Evolutionary conservation across 2,888 invertebrate species (phyloP).

Genomic region (Erpobdella octoculata): DNA sequence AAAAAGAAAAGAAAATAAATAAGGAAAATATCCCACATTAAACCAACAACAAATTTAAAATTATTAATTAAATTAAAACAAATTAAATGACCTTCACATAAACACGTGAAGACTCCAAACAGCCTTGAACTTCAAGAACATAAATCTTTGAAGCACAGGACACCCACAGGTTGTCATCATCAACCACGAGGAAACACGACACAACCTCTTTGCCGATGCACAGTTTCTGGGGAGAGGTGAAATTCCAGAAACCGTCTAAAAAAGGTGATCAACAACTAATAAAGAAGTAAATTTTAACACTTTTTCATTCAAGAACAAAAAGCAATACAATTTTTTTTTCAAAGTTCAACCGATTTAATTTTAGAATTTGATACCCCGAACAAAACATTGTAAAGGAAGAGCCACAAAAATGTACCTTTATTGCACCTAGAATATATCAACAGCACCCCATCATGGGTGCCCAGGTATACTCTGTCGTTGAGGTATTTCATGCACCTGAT

Average conservation of each 20-base stretch:
- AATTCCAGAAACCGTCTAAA: conserved; percentile 36
- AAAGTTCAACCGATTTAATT: too few species aligned
- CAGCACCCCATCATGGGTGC: conserved; percentile 59
- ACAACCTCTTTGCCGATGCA: conserved; percentile 28
- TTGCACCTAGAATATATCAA: background rate
- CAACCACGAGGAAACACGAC: conserved; percentile 68
- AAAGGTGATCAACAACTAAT: background rate
- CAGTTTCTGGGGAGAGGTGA: conserved; percentile 23
- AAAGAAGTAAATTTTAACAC: too few species aligned
- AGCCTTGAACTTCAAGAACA: conserved; percentile 1
- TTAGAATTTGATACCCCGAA: too few species aligned
- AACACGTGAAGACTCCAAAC: too few species aligned
- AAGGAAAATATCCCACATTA: too few species aligned
- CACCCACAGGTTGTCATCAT: conserved; percentile 69
- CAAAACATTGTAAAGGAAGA: too few species aligned
- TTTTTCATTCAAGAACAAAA: too few species aligned
- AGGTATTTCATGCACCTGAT: conserved; percentile 73
- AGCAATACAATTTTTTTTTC: too few species aligned
- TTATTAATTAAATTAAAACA: too few species aligned
- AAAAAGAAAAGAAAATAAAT: too few species aligned
- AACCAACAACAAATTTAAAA: too few species aligned
- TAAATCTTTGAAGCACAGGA: conserved; percentile 72
- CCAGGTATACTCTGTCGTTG: conserved; percentile 80
- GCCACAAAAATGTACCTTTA: background rate
- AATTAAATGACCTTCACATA: too few species aligned